Conservation (phyloP, 2,113 vertebrate genomes). For the Protomyctophum bolini region DNA sequence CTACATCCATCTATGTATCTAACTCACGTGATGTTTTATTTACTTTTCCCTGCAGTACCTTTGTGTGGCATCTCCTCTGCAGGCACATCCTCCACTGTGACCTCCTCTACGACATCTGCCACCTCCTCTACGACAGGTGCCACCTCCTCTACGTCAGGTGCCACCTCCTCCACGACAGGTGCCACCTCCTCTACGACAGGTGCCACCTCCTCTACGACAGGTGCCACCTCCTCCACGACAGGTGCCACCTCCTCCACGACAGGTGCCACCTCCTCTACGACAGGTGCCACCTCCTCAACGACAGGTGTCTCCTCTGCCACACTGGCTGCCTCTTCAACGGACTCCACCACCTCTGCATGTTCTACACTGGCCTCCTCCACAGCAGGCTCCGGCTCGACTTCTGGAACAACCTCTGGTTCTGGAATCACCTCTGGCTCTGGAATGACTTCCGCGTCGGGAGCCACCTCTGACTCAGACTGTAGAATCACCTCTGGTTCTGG, state of each 20-base stretch:
- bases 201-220: constrained; percentile 4
- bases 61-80: constrained; percentile 30
- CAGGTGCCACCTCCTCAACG: neutral
- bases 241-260: constrained; percentile 8
- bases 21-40: neutral
- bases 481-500: neutral
- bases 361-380: constrained; percentile 28
- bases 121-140: constrained; percentile 20
- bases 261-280: constrained; percentile 13
- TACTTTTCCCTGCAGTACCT: constrained; percentile 49
- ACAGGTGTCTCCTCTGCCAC: neutral
- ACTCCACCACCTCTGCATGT: constrained; percentile 3
- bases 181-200: neutral
- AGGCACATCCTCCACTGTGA: neutral
- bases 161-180: neutral
- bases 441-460: neutral
- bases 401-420: constrained; percentile 5
- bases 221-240: neutral
- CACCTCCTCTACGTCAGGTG: neutral
- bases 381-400: constrained; percentile 16
- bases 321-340: constrained; percentile 13
- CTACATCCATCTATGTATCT: too few relatives aligned
- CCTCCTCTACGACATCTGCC: constrained; percentile 18
- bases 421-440: neutral
- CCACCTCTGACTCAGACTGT: constrained; percentile 1